Percentiles rank a stretch among this genome's conserved stretches.
Evolutionary conservation across 53 echinoderm and acorn worm genomes (phyloP).

Genomic region (Holothuria leucospilota): DNA sequence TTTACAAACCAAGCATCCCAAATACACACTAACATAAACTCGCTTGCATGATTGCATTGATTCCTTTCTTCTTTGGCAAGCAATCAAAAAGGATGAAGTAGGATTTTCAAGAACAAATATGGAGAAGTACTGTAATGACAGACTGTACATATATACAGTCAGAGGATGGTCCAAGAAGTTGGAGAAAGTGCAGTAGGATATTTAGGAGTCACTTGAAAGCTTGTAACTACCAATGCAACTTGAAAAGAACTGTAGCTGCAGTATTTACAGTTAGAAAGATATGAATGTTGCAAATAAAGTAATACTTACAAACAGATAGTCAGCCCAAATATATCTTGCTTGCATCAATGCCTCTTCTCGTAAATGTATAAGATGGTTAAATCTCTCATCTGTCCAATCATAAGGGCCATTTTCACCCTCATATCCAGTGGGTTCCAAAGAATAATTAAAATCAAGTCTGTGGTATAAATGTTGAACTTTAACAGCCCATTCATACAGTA

Average conservation of each 20-base stretch:
- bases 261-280: not conserved
- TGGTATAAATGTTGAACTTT: conserved; percentile 72
- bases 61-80: too few relatives aligned
- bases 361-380: conserved; percentile 76
- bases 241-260: conserved; percentile 77
- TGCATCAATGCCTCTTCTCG: conserved; percentile 77
- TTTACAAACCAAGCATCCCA: too few relatives aligned
- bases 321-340: conserved; percentile 87
- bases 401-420: conserved; percentile 77
- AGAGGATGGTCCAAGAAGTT: conserved; percentile 24
- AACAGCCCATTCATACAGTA: conserved; percentile 82
- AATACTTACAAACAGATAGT: conserved; percentile 89
- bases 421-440: conserved; percentile 63
- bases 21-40: too few relatives aligned
- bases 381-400: conserved; percentile 91
- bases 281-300: not conserved
- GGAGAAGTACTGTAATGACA: too few relatives aligned
- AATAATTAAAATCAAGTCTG: conserved; percentile 68
- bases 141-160: too few relatives aligned
- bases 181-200: conserved; percentile 67
- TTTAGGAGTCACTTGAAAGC: conserved; percentile 60
- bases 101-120: too few relatives aligned
- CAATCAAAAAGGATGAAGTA: too few relatives aligned
- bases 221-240: conserved; percentile 71
- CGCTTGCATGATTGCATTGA: too few relatives aligned